Base-by-base conservation (phyloP, 30 jellyfish, hydroid and myxozoan genomes). In the Catostylus mosaicus region DNA sequence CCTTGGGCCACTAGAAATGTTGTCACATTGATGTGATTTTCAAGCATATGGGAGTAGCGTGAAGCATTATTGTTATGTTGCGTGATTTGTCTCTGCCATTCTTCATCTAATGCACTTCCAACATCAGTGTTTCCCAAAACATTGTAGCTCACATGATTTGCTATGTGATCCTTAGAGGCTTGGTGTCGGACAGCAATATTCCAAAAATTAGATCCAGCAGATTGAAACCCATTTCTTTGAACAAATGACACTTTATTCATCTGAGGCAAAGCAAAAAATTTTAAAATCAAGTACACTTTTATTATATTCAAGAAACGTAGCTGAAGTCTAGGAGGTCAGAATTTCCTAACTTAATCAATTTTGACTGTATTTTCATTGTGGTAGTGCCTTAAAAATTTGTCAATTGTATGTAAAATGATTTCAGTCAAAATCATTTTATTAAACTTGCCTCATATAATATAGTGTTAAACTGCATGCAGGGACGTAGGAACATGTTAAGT, bases 211-310 rank as follows among this genome's bases (percentile, higher is more conserved):
- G 70, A 43, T 10, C 84, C 84, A 40, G 84, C 46, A 31, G 73
- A 73, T 30, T 73, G 63, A 73, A 34, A 73, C 12, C 90, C 73
- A 64, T 31, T 5, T 59, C 40, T 56, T 59, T 65, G 84, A 5
- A 79, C 71, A 32, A 79, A 79, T 24, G 90, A 79, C 19, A 76
- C 64, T 60, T 50, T 76, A 61, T 76, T 76, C 88, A 76, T 76
- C 88, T 76, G 60, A 46, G n/a, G n/a, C n/a, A n/a, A n/a, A n/a
- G n/a, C n/a, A n/a, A n/a, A n/a, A n/a, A n/a, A n/a, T n/a, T n/a
- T n/a, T n/a, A n/a, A n/a, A n/a, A n/a, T n/a, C n/a, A n/a, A n/a
- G n/a, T n/a, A n/a, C n/a, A n/a, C n/a, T n/a, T n/a, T n/a, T n/a
- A n/a, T n/a, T n/a, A n/a, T n/a, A n/a, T n/a, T n/a, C n/a, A n/a